Evolutionary conservation across 1,140 invertebrate species (phyloP).

Genomic region (Leptinotarsa lineolata): DNA sequence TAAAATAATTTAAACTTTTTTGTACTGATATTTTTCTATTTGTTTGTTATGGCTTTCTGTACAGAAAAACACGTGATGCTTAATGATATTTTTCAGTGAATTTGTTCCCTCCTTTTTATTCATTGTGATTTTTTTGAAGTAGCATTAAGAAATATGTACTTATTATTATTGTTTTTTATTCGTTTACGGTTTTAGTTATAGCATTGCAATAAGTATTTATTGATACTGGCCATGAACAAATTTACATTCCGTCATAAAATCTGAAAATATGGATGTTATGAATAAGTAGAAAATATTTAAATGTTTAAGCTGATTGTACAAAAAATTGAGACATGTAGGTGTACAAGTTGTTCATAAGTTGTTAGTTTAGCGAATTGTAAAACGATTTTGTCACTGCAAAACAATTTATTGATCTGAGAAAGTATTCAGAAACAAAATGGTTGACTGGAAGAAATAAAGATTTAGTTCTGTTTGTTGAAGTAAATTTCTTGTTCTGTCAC

Average conservation of each 20-base stretch:
- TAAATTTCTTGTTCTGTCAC: no score
- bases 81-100: not conserved
- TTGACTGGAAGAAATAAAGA: no score
- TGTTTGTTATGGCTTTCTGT: constrained; percentile 5
- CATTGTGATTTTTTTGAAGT: constrained; percentile 13
- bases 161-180: constrained; percentile 16
- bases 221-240: constrained; percentile 15
- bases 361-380: constrained; percentile 14
- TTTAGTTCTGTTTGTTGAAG: no score
- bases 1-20: no score
- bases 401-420: no score
- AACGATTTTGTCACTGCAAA: not conserved
- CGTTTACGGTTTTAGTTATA: not conserved
- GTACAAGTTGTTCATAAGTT: constrained; percentile 30
- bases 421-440: no score
- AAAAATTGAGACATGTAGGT: constrained; percentile 25
- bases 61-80: not conserved
- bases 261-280: not conserved
- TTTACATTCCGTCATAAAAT: constrained; percentile 8
- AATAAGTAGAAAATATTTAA: constrained; percentile 2
- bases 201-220: not conserved
- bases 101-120: constrained; percentile 17
- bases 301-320: constrained; percentile 15
- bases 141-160: not conserved
- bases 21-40: not conserved